A percentile compares a stretch with the other conserved stretches of the same genome.
Evolutionary conservation across 1,140 invertebrate species (phyloP).

Genomic region (Drosophila bipectinata): DNA sequence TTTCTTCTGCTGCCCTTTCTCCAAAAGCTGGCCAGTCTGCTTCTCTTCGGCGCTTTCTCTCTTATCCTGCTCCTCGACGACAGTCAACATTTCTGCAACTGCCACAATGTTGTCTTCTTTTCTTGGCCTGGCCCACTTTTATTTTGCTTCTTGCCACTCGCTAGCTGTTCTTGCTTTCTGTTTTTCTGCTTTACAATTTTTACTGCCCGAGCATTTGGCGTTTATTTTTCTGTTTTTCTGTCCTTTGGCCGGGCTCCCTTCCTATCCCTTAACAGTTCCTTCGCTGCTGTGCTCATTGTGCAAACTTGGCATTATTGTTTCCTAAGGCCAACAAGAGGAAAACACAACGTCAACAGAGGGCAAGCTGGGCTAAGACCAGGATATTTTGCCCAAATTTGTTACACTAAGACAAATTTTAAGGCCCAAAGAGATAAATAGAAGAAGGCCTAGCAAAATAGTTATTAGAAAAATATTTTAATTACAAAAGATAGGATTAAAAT

Average conservation of each 20-base stretch:
- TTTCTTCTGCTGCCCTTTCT: constrained; percentile 3
- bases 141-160: constrained; percentile 46
- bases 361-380: constrained; percentile 48
- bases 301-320: constrained; percentile 83
- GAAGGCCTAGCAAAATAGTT: background rate
- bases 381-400: constrained; percentile 28
- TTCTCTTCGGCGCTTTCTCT: background rate
- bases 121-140: constrained; percentile 63
- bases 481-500: background rate
- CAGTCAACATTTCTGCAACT: constrained; percentile 79
- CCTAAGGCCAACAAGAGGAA: constrained; percentile 78
- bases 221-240: constrained; percentile 48
- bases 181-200: constrained; percentile 73
- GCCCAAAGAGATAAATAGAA: background rate
- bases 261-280: constrained; percentile 11
- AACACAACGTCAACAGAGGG: constrained; percentile 76
- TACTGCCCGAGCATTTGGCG: constrained; percentile 75
- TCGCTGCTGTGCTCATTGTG: constrained; percentile 71
- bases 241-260: constrained; percentile 5
- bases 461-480: background rate
- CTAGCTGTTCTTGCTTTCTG: constrained; percentile 20
- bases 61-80: constrained; percentile 31
- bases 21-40: constrained; percentile 2
- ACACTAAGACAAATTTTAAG: constrained; percentile 1
- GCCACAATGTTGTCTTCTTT: constrained; percentile 80